Conservation (phyloP, 2,888 invertebrate genomes). For the Andrena chrysosceles region DNA sequence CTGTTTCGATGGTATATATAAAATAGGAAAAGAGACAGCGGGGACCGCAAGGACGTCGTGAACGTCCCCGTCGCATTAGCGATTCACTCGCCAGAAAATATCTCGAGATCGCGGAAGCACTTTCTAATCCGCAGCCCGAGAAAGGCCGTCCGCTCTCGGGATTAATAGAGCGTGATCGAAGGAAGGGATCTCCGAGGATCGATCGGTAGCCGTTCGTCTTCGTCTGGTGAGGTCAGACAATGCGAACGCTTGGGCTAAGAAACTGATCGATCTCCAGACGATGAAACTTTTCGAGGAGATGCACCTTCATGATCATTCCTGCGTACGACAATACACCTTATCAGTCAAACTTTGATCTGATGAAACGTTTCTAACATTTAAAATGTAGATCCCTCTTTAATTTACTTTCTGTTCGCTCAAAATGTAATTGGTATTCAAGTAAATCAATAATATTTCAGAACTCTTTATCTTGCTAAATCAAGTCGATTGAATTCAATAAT, state of each 20-base stretch:
- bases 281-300: background rate
- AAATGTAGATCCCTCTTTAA: too few relatives aligned
- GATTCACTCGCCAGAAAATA: constrained; percentile 65
- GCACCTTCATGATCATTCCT: constrained; percentile 11
- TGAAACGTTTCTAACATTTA: background rate
- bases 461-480: too few relatives aligned
- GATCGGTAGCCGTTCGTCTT: constrained; percentile 60
- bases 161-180: constrained; percentile 71
- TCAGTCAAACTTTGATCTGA: background rate
- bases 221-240: constrained; percentile 54
- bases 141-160: constrained; percentile 61
- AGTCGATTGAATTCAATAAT: too few relatives aligned
- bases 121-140: constrained; percentile 68
- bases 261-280: constrained; percentile 32
- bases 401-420: too few relatives aligned
- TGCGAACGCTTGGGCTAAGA: constrained; percentile 44
- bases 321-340: constrained; percentile 6
- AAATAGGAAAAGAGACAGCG: background rate
- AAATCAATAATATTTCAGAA: too few relatives aligned
- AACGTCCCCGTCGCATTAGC: constrained; percentile 25
- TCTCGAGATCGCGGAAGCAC: constrained; percentile 74
- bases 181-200: constrained; percentile 61
- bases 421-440: too few relatives aligned
- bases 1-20: background rate
- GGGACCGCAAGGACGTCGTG: constrained; percentile 25